phyloP scores from a whole-genome alignment of 2,113 vertebrate genomes.

The Butastur rufipennis region DNA sequence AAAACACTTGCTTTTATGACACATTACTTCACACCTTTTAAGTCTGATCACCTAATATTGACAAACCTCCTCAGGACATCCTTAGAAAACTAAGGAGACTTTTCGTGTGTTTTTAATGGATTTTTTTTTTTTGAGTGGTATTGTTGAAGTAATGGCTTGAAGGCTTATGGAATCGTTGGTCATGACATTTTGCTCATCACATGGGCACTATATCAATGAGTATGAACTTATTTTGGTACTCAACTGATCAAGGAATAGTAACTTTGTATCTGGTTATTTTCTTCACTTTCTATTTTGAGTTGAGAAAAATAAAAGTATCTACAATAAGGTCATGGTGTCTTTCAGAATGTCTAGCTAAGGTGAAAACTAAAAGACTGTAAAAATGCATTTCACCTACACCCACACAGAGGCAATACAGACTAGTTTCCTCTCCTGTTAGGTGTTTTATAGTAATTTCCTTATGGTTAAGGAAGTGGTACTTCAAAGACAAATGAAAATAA shows the following conservation, averaged over 20 bases:
- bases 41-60: background rate
- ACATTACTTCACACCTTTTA: background rate
- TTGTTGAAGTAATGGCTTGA: background rate
- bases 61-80: background rate
- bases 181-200: background rate
- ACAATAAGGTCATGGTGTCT: conserved; percentile 21
- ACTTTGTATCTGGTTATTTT: background rate
- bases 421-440: background rate
- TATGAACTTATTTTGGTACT: background rate
- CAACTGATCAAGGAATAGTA: background rate
- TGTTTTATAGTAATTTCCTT: background rate
- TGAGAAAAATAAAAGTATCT: conserved; percentile 33
- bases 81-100: background rate
- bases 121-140: background rate
- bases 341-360: conserved; percentile 36
- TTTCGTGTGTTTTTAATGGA: background rate
- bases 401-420: background rate
- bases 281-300: background rate
- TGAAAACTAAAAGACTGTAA: conserved; percentile 41
- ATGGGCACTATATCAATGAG: background rate
- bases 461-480: background rate
- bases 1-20: background rate
- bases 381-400: conserved; percentile 4
- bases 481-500: background rate
- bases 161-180: background rate